phyloP scores from a whole-genome alignment of 2,797 vertebrate species.

The Triplophysa yarkandensis region DNA sequence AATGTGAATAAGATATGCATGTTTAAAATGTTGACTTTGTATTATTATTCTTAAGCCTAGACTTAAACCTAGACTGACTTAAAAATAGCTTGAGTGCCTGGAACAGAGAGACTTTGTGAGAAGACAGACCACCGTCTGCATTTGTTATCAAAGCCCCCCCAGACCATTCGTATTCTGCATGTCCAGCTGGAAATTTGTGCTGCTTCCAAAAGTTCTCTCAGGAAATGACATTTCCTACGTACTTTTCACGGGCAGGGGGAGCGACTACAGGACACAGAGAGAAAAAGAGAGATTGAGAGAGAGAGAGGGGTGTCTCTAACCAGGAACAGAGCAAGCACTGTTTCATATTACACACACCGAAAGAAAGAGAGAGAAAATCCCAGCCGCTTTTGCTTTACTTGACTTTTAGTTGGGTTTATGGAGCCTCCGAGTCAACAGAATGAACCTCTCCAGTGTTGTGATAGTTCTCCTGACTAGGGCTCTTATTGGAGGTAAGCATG shows the following conservation, averaged over 20 bases:
- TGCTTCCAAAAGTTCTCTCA: conserved; percentile 7
- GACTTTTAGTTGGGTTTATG: conserved; percentile 77
- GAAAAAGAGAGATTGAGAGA: conserved; percentile 54
- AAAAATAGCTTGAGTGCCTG: not conserved
- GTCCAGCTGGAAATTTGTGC: conserved; percentile 12
- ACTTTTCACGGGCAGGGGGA: conserved; percentile 55
- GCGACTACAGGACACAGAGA: conserved; percentile 56
- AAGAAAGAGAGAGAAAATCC: conserved; percentile 70
- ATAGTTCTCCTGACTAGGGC: conserved; percentile 81
- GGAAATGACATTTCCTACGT: conserved; percentile 59
- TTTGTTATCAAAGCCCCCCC: conserved; percentile 11
- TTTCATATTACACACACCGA: conserved; percentile 72
- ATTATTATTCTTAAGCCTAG: not conserved
- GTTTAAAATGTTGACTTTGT: too few relatives aligned
- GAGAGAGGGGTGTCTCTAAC: conserved; percentile 78
- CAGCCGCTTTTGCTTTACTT: conserved; percentile 56
- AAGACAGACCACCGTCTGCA: not conserved
- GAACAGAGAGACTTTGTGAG: conserved; percentile 18
- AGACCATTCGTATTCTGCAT: conserved; percentile 5
- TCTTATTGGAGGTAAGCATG: conserved; percentile 79
- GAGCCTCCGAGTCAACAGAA: conserved; percentile 79
- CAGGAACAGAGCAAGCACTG: conserved; percentile 83
- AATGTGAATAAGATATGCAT: too few relatives aligned
- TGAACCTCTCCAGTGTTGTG: conserved; percentile 77
- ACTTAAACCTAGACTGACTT: not conserved